These are phyloP conservation scores for Gallinago jamesoni DNA, from an alignment of 2,113 vertebrate species.

Conservation along the genomic window DNA sequence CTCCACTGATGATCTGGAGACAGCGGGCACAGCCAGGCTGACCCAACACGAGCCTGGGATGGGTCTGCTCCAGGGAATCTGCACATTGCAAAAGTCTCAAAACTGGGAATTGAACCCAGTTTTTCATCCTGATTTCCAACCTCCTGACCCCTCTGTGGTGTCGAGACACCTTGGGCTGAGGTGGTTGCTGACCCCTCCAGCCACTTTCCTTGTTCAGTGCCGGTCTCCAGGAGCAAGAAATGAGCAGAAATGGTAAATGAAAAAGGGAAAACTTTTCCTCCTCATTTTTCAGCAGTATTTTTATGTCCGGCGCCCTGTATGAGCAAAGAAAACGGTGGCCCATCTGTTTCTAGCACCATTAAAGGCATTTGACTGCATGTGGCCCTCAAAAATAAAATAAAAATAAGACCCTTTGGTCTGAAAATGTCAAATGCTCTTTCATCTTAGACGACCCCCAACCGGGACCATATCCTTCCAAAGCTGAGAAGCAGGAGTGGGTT, in stretches of 20 bases:
- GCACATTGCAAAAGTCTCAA: not conserved
- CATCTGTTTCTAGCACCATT: conserved; percentile 51
- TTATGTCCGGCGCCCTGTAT: not conserved
- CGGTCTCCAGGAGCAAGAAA: not conserved
- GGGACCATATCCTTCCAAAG: conserved; percentile 50
- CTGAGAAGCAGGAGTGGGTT: conserved; percentile 14
- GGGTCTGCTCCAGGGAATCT: not conserved
- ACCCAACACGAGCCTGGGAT: not conserved
- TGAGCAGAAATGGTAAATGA: not conserved
- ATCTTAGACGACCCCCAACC: conserved; percentile 28
- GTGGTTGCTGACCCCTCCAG: not conserved
- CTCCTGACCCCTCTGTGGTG: not conserved
- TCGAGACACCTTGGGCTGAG: not conserved
- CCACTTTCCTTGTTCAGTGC: not conserved
- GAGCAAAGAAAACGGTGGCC: not conserved
- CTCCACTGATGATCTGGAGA: not conserved
- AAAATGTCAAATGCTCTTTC: conserved; percentile 60
- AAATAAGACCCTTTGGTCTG: conserved; percentile 52
- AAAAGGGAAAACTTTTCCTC: not conserved
- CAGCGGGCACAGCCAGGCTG: not conserved
- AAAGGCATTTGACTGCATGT: conserved; percentile 41
- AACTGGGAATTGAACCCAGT: not conserved
- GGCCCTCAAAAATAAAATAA: conserved; percentile 62
- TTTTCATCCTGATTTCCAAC: not conserved
- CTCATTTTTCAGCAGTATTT: not conserved